Evolutionary conservation across 2,797 vertebrate genomes (phyloP).

Genomic region (Delichon dasypus): DNA sequence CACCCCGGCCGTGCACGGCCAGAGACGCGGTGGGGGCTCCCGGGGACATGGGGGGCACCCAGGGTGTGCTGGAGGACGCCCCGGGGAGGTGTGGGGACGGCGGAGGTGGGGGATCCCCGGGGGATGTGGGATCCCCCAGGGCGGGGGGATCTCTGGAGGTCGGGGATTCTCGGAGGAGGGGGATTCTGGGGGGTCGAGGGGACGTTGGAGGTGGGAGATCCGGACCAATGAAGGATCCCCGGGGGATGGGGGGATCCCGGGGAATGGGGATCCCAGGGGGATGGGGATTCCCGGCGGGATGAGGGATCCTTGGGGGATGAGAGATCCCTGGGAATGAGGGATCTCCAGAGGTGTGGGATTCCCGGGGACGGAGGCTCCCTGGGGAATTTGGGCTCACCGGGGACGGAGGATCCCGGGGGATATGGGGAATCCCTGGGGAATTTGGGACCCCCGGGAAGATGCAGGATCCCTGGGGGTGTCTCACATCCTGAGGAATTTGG

Average conservation of each 20-base stretch:
- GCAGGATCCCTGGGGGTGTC: no score
- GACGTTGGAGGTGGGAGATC: background rate
- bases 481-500: no score
- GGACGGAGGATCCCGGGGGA: no score
- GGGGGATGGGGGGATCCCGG: background rate
- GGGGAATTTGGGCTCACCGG: no score
- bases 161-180: background rate
- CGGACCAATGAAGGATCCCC: no score
- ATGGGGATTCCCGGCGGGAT: background rate
- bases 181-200: no score
- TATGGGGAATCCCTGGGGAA: no score
- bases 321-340: background rate
- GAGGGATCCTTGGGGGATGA: background rate
- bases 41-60: background rate
- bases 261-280: background rate
- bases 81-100: fast-evolving
- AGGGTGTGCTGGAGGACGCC: background rate
- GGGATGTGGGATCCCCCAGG: background rate
- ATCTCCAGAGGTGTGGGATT: no score
- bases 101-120: background rate
- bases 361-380: background rate
- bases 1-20: background rate
- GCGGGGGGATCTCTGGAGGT: background rate
- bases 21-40: no score
- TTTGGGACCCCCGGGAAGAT: no score